Conservation (phyloP, 2,797 vertebrate species). For the Astyanax mexicanus region DNA sequence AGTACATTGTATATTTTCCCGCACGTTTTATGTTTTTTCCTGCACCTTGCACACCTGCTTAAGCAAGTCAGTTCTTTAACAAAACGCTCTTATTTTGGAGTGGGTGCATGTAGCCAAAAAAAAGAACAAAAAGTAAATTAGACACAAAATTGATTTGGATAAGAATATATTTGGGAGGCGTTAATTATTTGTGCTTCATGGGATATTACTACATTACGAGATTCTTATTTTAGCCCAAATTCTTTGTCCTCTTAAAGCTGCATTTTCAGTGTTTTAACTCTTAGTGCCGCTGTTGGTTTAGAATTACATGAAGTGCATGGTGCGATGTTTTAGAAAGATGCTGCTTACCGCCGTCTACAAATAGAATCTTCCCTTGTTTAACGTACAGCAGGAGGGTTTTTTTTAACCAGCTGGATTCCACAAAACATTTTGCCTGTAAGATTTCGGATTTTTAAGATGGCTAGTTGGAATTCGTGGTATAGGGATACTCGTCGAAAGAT, state of each 20-base stretch:
- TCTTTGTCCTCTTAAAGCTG: background rate
- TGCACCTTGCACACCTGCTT: too few relatives aligned
- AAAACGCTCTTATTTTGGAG: too few relatives aligned
- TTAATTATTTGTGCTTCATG: too few relatives aligned
- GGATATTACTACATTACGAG: too few relatives aligned
- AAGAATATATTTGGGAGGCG: too few relatives aligned
- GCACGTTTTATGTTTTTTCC: too few relatives aligned
- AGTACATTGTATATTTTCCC: too few relatives aligned
- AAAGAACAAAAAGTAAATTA: too few relatives aligned
- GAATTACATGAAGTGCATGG: constrained; percentile 8
- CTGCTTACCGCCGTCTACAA: background rate
- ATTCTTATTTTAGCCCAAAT: too few relatives aligned
- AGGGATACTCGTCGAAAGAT: background rate
- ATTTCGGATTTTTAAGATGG: background rate
- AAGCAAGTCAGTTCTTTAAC: too few relatives aligned
- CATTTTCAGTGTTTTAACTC: constrained; percentile 25
- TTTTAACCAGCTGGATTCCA: background rate
- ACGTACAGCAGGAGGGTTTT: background rate
- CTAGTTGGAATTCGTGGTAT: background rate
- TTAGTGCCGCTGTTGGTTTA: constrained; percentile 51
- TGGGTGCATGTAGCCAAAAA: too few relatives aligned
- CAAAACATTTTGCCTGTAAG: background rate
- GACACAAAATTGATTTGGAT: too few relatives aligned
- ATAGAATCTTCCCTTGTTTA: background rate
- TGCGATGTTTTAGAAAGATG: background rate